Evolutionary conservation across 2,797 vertebrate species (phyloP).

Genomic region (Oreortyx pictus): DNA sequence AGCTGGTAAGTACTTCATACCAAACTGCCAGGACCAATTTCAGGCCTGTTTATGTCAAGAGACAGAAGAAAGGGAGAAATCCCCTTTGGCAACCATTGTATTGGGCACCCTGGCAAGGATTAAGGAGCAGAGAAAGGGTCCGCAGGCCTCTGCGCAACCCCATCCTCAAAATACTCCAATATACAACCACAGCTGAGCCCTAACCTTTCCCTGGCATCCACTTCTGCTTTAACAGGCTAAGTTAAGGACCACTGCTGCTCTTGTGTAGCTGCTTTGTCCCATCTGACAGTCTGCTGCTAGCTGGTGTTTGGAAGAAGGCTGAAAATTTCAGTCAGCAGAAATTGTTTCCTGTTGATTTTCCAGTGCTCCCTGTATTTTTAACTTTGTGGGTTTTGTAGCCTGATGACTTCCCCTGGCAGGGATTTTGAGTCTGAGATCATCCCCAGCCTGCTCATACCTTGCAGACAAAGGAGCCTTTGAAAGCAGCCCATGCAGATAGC

Average conservation of each 20-base stretch:
- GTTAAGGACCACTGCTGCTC: not conserved
- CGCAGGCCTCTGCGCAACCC: not conserved
- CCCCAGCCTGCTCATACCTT: slow-evolving; percentile 66
- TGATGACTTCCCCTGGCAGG: slow-evolving; percentile 63
- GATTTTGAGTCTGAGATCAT: slow-evolving; percentile 55
- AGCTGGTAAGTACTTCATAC: not conserved
- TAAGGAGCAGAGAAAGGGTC: not conserved
- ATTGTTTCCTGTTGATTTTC: slow-evolving; percentile 71
- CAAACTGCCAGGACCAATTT: slow-evolving; percentile 60
- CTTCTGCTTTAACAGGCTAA: not conserved
- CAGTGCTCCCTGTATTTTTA: slow-evolving; percentile 65
- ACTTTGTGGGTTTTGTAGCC: slow-evolving; percentile 55
- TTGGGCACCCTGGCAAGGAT: not conserved
- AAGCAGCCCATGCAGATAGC: slow-evolving; percentile 18
- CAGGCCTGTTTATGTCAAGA: slow-evolving; percentile 33
- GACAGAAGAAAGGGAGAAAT: slow-evolving; percentile 45
- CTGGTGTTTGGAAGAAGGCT: slow-evolving; percentile 26
- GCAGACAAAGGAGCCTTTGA: slow-evolving; percentile 72
- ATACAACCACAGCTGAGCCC: not conserved
- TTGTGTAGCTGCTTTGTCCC: not conserved
- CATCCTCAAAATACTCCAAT: not conserved
- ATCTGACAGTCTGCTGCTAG: not conserved
- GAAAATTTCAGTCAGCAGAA: slow-evolving; percentile 62
- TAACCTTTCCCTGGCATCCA: not conserved
- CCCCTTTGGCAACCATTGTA: slow-evolving; percentile 7